These are phyloP conservation scores for Agrochola circellaris DNA, from an alignment of 2,888 invertebrate genomes.

Conservation along the genomic window DNA sequence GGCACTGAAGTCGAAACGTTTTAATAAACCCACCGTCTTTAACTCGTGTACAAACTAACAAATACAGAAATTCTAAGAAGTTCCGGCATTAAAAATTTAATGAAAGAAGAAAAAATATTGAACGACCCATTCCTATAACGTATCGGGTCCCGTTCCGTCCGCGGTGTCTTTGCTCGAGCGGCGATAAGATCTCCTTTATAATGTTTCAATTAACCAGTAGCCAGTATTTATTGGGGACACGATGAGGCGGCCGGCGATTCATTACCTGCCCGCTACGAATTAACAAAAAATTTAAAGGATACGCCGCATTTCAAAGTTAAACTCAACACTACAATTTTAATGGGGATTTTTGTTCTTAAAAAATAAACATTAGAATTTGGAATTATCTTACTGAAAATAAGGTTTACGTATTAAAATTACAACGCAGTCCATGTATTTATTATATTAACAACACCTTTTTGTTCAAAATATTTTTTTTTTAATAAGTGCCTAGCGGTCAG, in stretches of 20 bases:
- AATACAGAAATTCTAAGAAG: constrained; percentile 70
- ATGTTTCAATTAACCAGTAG: constrained; percentile 91
- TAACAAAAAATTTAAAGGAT: constrained; percentile 78
- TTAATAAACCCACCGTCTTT: constrained; percentile 58
- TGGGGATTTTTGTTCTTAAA: constrained; percentile 53
- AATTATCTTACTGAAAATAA: constrained; percentile 21
- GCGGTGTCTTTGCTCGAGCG: constrained; percentile 82
- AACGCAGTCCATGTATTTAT: constrained; percentile 13
- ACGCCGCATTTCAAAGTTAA: constrained; percentile 75
- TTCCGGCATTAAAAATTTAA: constrained; percentile 66
- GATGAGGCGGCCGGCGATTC: constrained; percentile 77
- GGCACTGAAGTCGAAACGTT: constrained; percentile 44
- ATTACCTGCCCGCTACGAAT: constrained; percentile 81
- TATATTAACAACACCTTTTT: constrained; percentile 11
- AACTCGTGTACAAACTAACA: constrained; percentile 63
- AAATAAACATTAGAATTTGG: constrained; percentile 46
- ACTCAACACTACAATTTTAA: constrained; percentile 62
- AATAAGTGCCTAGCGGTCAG: constrained; percentile 44
- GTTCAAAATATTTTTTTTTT: too few relatives aligned
- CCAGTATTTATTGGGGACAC: constrained; percentile 88
- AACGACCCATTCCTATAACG: constrained; percentile 79
- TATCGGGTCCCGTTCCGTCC: constrained; percentile 72
- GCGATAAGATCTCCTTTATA: constrained; percentile 88
- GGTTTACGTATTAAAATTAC: constrained; percentile 27
- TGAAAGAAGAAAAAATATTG: constrained; percentile 70